These are phyloP conservation scores for Linhomoeus sp. DNA, from an alignment of 2,888 invertebrate genomes.

Conservation along the genomic window DNA sequence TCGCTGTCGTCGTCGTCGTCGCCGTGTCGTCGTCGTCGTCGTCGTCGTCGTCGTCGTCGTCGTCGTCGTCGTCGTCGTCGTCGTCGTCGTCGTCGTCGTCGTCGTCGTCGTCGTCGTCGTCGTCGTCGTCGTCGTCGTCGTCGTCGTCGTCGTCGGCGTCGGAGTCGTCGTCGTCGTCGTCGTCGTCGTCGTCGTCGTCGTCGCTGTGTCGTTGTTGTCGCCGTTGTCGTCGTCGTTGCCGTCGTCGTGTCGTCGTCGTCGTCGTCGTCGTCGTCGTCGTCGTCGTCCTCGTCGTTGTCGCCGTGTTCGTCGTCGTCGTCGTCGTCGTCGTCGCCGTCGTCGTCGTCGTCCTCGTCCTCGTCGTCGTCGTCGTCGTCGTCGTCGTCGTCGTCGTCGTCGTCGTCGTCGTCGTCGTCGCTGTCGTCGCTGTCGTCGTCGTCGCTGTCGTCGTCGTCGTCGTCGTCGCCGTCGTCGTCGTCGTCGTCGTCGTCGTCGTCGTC, in stretches of 20 bases:
- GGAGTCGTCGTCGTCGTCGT: neutral
- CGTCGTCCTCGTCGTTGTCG: no score
- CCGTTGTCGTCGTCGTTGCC: neutral
- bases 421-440: neutral
- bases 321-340: neutral
- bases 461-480: neutral
- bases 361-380: neutral
- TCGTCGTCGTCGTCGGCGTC: neutral
- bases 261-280: no score
- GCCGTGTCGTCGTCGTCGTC: no score
- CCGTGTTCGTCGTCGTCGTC: no score
- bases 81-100: neutral
- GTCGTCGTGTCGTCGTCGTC: no score
- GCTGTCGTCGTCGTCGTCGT: neutral
- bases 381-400: neutral
- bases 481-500: neutral
- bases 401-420: neutral
- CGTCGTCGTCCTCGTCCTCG: neutral
- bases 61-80: neutral
- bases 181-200: neutral
- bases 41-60: neutral
- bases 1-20: neutral
- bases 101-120: neutral
- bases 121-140: neutral
- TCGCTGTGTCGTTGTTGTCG: neutral